Percentiles rank a stretch among this genome's conserved stretches.
Evolutionary conservation across 2,888 invertebrate species (phyloP).

Genomic region (Brachypalpus laphriformis): DNA sequence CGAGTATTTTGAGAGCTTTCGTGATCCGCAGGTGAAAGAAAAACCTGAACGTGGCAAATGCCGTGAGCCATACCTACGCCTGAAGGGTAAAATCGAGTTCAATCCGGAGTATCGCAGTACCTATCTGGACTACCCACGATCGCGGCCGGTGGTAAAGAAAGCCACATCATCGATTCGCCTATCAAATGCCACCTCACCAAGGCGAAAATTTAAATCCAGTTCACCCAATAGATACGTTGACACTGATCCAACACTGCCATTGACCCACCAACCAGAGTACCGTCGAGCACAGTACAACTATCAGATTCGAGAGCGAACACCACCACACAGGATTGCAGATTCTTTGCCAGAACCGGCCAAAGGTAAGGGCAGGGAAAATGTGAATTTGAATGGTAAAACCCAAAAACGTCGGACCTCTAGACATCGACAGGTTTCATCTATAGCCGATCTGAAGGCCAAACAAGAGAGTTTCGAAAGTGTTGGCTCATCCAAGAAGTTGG

Average conservation of each 20-base stretch:
- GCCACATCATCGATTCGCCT: slow-evolving; percentile 81
- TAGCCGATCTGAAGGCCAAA: slow-evolving; percentile 73
- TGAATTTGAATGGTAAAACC: slow-evolving; percentile 56
- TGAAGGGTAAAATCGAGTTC: slow-evolving; percentile 82
- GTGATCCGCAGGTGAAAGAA: slow-evolving; percentile 80
- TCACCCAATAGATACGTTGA: slow-evolving; percentile 69
- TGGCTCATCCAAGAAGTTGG: slow-evolving; percentile 76
- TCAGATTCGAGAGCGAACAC: slow-evolving; percentile 79
- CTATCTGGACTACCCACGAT: slow-evolving; percentile 81
- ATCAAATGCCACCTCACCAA: slow-evolving; percentile 77
- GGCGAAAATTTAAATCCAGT: slow-evolving; percentile 74
- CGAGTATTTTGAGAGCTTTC: slow-evolving; percentile 82
- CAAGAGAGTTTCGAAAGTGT: slow-evolving; percentile 78
- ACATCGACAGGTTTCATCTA: slow-evolving; percentile 75
- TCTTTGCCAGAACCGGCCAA: slow-evolving; percentile 38
- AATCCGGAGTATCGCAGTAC: slow-evolving; percentile 82
- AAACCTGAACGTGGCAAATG: slow-evolving; percentile 82
- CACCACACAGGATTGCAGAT: slow-evolving; percentile 74
- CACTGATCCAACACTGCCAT: slow-evolving; percentile 75
- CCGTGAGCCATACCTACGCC: slow-evolving; percentile 80
- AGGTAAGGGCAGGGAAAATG: slow-evolving; percentile 58
- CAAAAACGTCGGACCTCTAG: slow-evolving; percentile 76
- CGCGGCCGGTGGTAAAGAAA: slow-evolving; percentile 80
- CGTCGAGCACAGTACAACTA: slow-evolving; percentile 81
- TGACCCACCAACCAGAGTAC: slow-evolving; percentile 81